Evolutionary conservation across 2,113 vertebrate genomes (phyloP).

Genomic region (Herpailurus yagouaroundi): DNA sequence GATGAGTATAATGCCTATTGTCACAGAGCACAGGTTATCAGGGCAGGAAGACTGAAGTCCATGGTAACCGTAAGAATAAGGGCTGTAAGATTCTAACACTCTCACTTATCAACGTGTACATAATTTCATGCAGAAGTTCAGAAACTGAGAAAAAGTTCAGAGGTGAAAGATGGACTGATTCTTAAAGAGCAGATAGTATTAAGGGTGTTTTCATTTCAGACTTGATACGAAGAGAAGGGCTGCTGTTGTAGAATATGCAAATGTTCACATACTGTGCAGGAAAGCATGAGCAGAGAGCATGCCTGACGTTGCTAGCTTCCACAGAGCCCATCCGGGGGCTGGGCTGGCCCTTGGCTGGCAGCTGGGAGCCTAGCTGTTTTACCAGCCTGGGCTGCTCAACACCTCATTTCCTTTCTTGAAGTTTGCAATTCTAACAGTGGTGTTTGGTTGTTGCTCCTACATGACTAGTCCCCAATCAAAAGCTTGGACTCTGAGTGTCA

Average conservation of each 20-base stretch:
- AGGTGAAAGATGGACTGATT: background rate
- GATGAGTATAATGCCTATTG: background rate
- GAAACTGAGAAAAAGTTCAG: background rate
- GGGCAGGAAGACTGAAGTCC: background rate
- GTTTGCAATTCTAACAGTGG: background rate
- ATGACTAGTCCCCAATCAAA: background rate
- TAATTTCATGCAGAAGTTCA: background rate
- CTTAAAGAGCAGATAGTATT: background rate
- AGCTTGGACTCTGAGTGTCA: background rate
- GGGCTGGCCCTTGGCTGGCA: background rate
- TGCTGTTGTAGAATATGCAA: background rate
- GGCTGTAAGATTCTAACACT: background rate
- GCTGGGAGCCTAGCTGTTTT: background rate
- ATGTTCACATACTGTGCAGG: fast-evolving
- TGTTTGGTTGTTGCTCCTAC: background rate
- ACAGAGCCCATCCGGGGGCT: background rate
- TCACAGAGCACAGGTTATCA: background rate
- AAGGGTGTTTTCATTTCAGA: background rate
- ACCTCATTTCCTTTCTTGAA: background rate
- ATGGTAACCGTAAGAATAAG: background rate
- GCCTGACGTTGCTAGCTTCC: background rate
- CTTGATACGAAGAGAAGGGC: background rate
- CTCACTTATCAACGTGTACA: background rate
- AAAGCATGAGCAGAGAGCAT: background rate
- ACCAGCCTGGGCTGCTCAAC: background rate